phyloP scores from a whole-genome alignment of 2,888 invertebrate species.

The Thyatira batis region DNA sequence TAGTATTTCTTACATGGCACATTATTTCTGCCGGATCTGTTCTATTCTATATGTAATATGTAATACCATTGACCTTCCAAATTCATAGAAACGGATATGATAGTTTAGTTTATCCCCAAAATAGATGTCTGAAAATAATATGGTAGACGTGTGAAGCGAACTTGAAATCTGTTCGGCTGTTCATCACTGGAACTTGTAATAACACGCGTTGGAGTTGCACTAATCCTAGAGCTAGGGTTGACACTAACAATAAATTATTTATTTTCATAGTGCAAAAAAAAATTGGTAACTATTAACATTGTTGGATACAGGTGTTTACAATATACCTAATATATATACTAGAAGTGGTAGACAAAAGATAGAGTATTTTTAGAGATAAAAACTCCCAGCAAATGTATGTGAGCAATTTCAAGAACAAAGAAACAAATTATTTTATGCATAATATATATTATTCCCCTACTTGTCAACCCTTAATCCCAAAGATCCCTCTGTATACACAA shows the following conservation, averaged over 20 bases:
- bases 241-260: no score
- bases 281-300: no score
- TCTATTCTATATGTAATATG: background rate
- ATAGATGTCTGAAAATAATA: conserved; percentile 49
- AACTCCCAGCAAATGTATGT: no score
- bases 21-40: no score
- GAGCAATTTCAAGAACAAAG: no score
- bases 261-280: no score
- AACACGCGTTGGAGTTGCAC: conserved; percentile 36
- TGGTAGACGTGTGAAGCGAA: conserved; percentile 39
- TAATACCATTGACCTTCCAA: conserved; percentile 32
- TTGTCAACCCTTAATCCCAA: conserved; percentile 38
- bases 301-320: no score
- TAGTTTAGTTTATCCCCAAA: conserved; percentile 28
- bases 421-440: background rate
- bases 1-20: no score
- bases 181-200: conserved; percentile 48
- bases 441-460: background rate
- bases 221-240: conserved; percentile 35
- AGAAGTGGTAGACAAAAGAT: no score
- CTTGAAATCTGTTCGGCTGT: conserved; percentile 54
- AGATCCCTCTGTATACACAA: conserved; percentile 11
- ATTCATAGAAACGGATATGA: conserved; percentile 28
- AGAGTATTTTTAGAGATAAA: no score
- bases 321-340: no score